phyloP scores from a whole-genome alignment of 2,888 invertebrate species.

The Drosophila engyochracea region DNA sequence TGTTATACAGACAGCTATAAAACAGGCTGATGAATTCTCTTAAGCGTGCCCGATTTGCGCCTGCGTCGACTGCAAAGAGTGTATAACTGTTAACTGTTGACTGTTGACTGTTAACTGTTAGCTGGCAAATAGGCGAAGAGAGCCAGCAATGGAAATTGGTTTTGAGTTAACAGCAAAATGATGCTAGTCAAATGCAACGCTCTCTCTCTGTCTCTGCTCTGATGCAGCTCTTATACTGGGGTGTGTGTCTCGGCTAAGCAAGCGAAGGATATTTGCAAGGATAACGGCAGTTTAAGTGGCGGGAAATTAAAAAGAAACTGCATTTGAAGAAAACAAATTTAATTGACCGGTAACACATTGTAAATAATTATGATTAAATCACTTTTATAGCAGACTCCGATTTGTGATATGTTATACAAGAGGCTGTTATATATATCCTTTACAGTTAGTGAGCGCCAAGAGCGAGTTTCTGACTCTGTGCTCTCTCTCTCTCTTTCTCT shows the following conservation, averaged over 20 bases:
- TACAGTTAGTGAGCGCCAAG: slow-evolving; percentile 27
- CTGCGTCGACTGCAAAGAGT: slow-evolving; percentile 37
- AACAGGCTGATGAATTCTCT: slow-evolving; percentile 2
- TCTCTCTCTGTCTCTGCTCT: background rate
- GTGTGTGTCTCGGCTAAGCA: slow-evolving; percentile 36
- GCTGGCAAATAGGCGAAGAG: background rate
- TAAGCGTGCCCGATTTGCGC: slow-evolving; percentile 9
- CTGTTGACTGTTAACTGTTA: slow-evolving; percentile 5
- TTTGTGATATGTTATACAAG: slow-evolving; percentile 27
- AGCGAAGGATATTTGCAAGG: background rate
- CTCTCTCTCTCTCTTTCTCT: slow-evolving; percentile 2
- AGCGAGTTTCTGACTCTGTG: background rate
- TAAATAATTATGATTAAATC: background rate
- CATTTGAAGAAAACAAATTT: background rate
- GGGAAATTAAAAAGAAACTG: background rate
- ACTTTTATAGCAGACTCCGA: slow-evolving; percentile 4
- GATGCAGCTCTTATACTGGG: slow-evolving; percentile 55
- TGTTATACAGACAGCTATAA: slow-evolving; percentile 31
- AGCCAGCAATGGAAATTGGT: slow-evolving; percentile 38
- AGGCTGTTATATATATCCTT: slow-evolving; percentile 11
- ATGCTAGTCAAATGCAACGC: slow-evolving; percentile 53
- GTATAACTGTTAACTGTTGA: background rate
- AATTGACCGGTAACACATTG: background rate
- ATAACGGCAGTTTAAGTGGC: background rate
- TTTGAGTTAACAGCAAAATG: slow-evolving; percentile 29